Percentiles rank a stretch among this genome's conserved stretches.
Conservation (phyloP, 2,113 vertebrate genomes). For the Sebastes schlegelii region DNA sequence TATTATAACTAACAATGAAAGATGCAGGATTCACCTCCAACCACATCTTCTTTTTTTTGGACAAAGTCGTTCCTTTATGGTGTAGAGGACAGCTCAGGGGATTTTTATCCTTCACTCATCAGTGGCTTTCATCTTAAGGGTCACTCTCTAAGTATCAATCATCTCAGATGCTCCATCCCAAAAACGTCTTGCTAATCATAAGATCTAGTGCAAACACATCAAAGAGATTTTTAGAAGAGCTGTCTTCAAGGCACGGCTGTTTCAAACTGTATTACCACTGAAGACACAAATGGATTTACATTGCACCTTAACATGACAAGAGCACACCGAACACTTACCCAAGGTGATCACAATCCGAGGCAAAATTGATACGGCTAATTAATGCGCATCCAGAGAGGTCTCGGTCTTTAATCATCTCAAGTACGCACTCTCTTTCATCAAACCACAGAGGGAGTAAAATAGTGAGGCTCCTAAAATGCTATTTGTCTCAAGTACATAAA, state of each 20-base stretch:
- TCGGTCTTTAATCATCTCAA: slow-evolving; percentile 71
- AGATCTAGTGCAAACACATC: slow-evolving; percentile 52
- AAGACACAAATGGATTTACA: slow-evolving; percentile 57
- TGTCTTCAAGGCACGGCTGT: slow-evolving; percentile 43
- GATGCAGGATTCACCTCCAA: slow-evolving; percentile 28
- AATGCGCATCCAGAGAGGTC: slow-evolving; percentile 58
- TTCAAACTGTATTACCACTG: slow-evolving; percentile 48
- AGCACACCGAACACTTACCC: slow-evolving; percentile 44
- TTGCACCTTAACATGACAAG: slow-evolving; percentile 54
- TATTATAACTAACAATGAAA: slow-evolving; percentile 34
- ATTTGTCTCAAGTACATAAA: slow-evolving; percentile 74
- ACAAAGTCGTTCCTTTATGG: slow-evolving; percentile 25
- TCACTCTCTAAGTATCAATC: slow-evolving; percentile 63
- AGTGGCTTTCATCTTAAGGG: slow-evolving; percentile 67
- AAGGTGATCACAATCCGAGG: slow-evolving; percentile 53
- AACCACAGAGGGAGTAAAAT: slow-evolving; percentile 53
- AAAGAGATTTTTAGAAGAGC: slow-evolving; percentile 57
- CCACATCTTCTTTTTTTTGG: slow-evolving; percentile 2
- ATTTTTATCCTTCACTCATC: slow-evolving; percentile 57
- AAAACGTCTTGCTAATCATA: slow-evolving; percentile 50
- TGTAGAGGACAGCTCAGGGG: slow-evolving; percentile 28
- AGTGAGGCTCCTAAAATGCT: slow-evolving; percentile 56
- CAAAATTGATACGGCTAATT: slow-evolving; percentile 64
- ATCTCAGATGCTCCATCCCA: slow-evolving; percentile 31
- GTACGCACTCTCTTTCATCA: slow-evolving; percentile 69